Evolutionary conservation across 2,888 invertebrate genomes (phyloP).

Genomic region (Eledona agricola): DNA sequence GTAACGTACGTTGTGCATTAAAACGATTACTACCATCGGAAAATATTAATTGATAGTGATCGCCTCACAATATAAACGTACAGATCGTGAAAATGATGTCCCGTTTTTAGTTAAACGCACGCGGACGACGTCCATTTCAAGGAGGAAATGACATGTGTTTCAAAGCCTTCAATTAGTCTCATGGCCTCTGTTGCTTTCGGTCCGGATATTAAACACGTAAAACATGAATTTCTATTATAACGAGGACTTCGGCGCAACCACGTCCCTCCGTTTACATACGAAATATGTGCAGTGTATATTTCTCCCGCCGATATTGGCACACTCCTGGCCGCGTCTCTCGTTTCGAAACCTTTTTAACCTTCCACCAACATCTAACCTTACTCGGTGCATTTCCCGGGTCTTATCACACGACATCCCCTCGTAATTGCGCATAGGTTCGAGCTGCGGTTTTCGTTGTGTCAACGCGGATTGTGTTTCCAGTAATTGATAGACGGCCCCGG

Average conservation of each 20-base stretch:
- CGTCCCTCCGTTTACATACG: slow-evolving; percentile 18
- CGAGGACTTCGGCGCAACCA: slow-evolving; percentile 12
- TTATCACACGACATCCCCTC: slow-evolving; percentile 5
- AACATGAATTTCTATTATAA: slow-evolving; percentile 38
- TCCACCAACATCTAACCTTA: too few species aligned
- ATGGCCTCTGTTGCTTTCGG: slow-evolving; percentile 27
- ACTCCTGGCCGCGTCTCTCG: too few species aligned
- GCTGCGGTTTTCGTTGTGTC: slow-evolving; percentile 26
- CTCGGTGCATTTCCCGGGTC: too few species aligned
- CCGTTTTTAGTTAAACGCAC: too few species aligned
- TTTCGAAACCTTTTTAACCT: too few species aligned
- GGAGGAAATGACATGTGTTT: slow-evolving; percentile 32
- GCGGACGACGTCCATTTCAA: too few species aligned
- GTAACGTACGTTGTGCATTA: too few species aligned
- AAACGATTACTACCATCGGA: too few species aligned
- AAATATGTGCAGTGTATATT: slow-evolving; percentile 9
- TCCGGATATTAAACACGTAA: slow-evolving; percentile 40
- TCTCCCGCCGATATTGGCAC: too few species aligned
- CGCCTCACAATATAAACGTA: too few species aligned
- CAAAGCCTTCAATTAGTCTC: slow-evolving; percentile 35
- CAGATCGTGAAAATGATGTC: too few species aligned
- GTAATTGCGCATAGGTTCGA: slow-evolving; percentile 11
- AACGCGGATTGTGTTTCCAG: slow-evolving; percentile 21
- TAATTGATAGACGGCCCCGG: slow-evolving; percentile 16
- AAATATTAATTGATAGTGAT: too few species aligned